Base-by-base conservation (phyloP, 2,888 invertebrate genomes). In the Arctia plantaginis region DNA sequence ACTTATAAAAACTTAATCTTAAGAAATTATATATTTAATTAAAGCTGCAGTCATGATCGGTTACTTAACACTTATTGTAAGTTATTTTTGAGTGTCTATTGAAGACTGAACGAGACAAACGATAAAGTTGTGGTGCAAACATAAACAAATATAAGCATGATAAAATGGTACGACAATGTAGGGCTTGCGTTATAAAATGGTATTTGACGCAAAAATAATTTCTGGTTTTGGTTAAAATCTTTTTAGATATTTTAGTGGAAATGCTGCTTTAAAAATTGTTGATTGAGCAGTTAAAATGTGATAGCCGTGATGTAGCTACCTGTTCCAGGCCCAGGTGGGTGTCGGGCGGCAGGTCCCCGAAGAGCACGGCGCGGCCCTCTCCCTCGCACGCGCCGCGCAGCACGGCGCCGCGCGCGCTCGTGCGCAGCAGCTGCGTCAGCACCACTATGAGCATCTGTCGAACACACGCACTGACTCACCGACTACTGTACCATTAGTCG, bases 321-420 rank as follows among this genome's bases (percentile, higher is more conserved):
- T 72, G 69, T 6, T 76, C 76, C 1, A 23, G 0, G 15, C n/a
- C n/a, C 12, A 51, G 8, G n/a, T 39, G 3, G 8, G 51, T n/a
- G 20, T 75, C 69, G 1, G 41, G n/a, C 10, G 75, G 77, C 33
- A 71, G 66, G 3, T 33, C 12, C 6, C 89, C 89, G n/a, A 82
- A 8, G 71, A 96, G 89, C 89, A 90, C 93, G 30, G 92, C 96
- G 64, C 93, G 93, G 35, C 96, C 95, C 66, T 81, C 76, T 20
- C 96, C 96, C 69, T 88, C 90, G 77, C 92, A 92, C 88, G 96
- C 93, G 15, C 96, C 95, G 77, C 96, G 87, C 79, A 96, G 90
- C 72, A 96, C 93, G 7, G 96, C 96, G 82, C 96, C 95, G 76
- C 95, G 93, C 72, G 96, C 95, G 33, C 96, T 96, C 44, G 95